A percentile compares a stretch with the other conserved stretches of the same genome.
These are phyloP conservation scores for Cerastis rubricosa DNA, from an alignment of 2,888 invertebrate genomes.

Conservation along the genomic window DNA sequence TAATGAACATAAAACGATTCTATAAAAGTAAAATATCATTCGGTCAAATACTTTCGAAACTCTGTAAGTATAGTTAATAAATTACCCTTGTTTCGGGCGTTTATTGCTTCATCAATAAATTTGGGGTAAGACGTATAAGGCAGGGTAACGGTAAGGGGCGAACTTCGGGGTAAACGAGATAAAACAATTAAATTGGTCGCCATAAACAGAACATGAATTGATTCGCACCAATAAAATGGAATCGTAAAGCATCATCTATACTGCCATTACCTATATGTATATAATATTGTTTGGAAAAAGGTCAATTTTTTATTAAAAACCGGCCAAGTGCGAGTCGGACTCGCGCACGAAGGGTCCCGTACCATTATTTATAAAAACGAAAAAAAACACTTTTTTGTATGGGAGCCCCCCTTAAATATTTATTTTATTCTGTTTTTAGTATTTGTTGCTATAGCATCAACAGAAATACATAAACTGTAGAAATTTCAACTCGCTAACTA, in stretches of 20 bases:
- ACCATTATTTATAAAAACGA: no score
- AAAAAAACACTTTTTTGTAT: no score
- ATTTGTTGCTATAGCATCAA: no score
- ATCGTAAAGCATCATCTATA: conserved; percentile 12
- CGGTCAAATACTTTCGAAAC: background rate
- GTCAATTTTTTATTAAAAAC: background rate
- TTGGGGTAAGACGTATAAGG: background rate
- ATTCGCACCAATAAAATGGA: conserved; percentile 24
- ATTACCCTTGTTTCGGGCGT: conserved; percentile 12
- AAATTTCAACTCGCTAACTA: no score
- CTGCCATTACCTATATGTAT: no score
- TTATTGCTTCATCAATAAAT: conserved; percentile 26
- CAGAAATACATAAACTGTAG: no score
- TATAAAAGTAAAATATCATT: conserved; percentile 4
- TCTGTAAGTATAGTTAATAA: conserved; percentile 1
- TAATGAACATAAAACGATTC: conserved; percentile 3
- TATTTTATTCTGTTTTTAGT: no score
- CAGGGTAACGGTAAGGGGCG: background rate
- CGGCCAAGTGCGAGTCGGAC: no score
- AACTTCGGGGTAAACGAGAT: background rate
- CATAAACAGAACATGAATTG: conserved; percentile 26
- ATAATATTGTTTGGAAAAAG: conserved; percentile 9
- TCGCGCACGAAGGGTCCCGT: no score
- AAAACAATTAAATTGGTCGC: conserved; percentile 12
- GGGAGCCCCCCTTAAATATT: no score